These are phyloP conservation scores for Stratiomys singularior DNA, from an alignment of 2,888 invertebrate species.

Conservation along the genomic window DNA sequence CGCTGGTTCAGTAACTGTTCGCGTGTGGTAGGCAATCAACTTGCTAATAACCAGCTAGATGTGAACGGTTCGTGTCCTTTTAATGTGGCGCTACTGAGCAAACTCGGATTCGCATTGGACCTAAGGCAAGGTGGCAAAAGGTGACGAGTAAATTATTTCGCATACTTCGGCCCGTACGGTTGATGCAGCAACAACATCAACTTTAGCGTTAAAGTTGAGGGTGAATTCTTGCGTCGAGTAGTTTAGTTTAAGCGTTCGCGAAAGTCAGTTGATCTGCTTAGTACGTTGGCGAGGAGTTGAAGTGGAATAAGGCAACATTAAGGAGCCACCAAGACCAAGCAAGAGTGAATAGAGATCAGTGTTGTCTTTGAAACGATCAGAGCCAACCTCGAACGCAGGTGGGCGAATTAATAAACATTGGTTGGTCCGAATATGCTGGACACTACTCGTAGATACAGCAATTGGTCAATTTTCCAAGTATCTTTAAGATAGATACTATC, in stretches of 20 bases:
- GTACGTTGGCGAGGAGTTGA: not conserved
- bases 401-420: too few species aligned
- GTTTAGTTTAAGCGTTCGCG: slow-evolving; percentile 8
- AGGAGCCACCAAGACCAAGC: too few species aligned
- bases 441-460: too few species aligned
- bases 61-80: not conserved
- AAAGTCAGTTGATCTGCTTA: not conserved
- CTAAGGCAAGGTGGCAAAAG: slow-evolving; percentile 13
- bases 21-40: slow-evolving; percentile 2
- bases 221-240: not conserved
- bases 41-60: not conserved
- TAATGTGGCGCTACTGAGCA: not conserved
- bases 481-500: not conserved
- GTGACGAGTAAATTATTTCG: slow-evolving; percentile 14
- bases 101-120: not conserved
- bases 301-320: too few species aligned
- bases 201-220: slow-evolving; percentile 2
- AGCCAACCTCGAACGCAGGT: too few species aligned
- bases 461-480: too few species aligned
- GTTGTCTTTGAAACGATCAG: too few species aligned
- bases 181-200: not conserved
- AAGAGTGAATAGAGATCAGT: too few species aligned
- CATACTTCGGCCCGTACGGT: not conserved
- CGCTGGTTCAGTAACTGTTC: not conserved
- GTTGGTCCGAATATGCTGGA: too few species aligned